These are phyloP conservation scores for Pseudopodoces humilis DNA, from an alignment of 2,113 vertebrate genomes.

Conservation along the genomic window DNA sequence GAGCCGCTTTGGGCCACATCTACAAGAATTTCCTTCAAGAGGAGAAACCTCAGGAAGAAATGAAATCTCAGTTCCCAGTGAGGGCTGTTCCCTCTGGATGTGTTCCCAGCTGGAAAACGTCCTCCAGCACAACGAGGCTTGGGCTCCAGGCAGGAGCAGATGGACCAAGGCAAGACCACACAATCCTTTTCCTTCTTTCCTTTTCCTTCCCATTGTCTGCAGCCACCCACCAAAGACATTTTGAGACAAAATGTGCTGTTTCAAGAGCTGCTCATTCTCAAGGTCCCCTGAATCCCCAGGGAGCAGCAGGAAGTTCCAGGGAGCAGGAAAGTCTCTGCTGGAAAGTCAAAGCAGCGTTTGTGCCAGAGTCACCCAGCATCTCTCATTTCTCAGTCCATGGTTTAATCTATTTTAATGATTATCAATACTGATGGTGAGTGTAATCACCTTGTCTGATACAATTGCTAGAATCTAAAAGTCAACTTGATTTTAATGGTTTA, in stretches of 20 bases:
- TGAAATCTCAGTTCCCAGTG: not conserved
- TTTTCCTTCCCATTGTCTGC: not conserved
- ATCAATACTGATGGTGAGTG: not conserved
- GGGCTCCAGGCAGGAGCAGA: not conserved
- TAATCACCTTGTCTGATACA: conserved; percentile 47
- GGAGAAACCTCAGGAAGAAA: not conserved
- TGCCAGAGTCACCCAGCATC: not conserved
- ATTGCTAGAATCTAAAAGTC: conserved; percentile 27
- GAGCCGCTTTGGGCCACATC: accelerated
- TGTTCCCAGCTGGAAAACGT: not conserved
- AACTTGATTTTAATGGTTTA: conserved; percentile 44
- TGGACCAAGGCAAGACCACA: not conserved
- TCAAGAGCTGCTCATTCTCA: not conserved
- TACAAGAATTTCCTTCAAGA: not conserved
- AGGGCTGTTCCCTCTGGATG: accelerated
- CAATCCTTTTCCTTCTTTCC: not conserved
- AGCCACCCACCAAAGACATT: not conserved
- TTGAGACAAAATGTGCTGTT: not conserved
- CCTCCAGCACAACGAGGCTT: accelerated
- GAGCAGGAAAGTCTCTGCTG: not conserved
- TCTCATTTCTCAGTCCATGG: not conserved
- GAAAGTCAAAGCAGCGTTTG: not conserved
- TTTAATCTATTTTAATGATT: conserved; percentile 44
- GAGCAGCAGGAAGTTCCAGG: not conserved
- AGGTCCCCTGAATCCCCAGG: not conserved